Base-by-base conservation (phyloP, 1,140 invertebrate genomes). In the Scaptomyza montana region DNA sequence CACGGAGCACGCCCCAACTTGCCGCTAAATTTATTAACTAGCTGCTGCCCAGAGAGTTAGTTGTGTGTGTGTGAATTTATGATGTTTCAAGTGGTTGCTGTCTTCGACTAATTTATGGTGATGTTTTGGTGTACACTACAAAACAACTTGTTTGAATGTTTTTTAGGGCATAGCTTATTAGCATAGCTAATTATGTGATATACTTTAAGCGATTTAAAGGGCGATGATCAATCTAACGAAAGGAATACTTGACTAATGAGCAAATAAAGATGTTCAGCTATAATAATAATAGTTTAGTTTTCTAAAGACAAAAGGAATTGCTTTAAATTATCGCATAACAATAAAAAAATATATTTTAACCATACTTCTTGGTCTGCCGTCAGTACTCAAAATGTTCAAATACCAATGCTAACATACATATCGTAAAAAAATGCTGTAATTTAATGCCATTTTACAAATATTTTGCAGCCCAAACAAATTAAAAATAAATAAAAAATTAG, bases 171-270 rank as follows among this genome's bases (percentile, higher is more conserved):
- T 16, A 28, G 64, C 78, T 77, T 70, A 86, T 86, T 86, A 78
- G 78, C 82, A 87, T 82, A 86, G 61, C 68, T 86, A 87, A 86
- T 86, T 87, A 73, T 70, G 82, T 82, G 82, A 75, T 80, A 74
- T 56, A 69, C 57, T 74, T 80, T 54, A 45, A 62, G 54, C 62
- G 54, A 69, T 49, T 45, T 77, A 57, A 49, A 33, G 49, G 56
- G 39, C 55, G 45, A 63, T 56, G 61, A 66, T 59, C 71, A 49
- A 10, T 43, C 41, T 41, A 36, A 49, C 41, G 41, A 49, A 69
- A 28, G 45, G 12, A 56, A 45, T 33, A 33, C 55, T 53, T 33
- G 36, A 10, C 45, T 16, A 53, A 50, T 49, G 13, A 43, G 39
- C 39, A 43, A n/a, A 12, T 43, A n/a, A 2, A n/a, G 12, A 43